Evolutionary conservation across 1,140 invertebrate species (phyloP), one percentile per base, ranked within the genome.

Genomic region (Solenopsis fugax): DNA sequence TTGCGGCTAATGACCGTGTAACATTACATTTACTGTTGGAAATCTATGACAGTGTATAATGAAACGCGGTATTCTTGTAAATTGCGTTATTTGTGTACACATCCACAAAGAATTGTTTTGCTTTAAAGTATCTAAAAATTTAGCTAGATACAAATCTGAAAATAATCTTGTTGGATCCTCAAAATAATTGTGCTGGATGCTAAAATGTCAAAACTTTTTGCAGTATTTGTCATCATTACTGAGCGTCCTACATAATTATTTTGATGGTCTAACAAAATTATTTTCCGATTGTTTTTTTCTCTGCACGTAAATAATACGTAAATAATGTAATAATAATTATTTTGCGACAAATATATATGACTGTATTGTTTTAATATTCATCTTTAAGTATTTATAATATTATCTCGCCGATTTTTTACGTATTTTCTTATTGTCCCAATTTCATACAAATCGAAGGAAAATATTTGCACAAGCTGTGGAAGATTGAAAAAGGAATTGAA

Each of bases 1-100:
- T 76, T 29, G 21, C 29, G 18, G 41, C 50, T 48, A 75, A 88
- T 82, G 76, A 77, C 45, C 13, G 18, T 41, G 80, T 72, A 85
- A 82, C 52, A 52, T 71, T 73, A 62, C 18, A 76, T 76, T 84
- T 72, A 41, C 80, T 54, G 37, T 84, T 37, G 24, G 5, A 84
- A 84, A 84, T 21, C 34, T 81, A 37, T 50, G 13, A 41, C 2
- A 54, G 9, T 3, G n/a, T 24, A 5, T n/a, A 45, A 72, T 13
- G 7, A 56, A 72, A 81, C 7, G 6, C 21, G 29, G 4, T 9
- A 65, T 16, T 41, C 48, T 21, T 18, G 21, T 18, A 56, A 50
- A 29, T 75, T 56, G 5, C 34, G 12, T 73, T 73, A 37, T 73
- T 73, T n/a, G 18, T 21, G 54, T 56, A 34, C 0, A 37, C 10